phyloP scores from a whole-genome alignment of 1,140 invertebrate species.

The Lordiphosa clarofinis region DNA sequence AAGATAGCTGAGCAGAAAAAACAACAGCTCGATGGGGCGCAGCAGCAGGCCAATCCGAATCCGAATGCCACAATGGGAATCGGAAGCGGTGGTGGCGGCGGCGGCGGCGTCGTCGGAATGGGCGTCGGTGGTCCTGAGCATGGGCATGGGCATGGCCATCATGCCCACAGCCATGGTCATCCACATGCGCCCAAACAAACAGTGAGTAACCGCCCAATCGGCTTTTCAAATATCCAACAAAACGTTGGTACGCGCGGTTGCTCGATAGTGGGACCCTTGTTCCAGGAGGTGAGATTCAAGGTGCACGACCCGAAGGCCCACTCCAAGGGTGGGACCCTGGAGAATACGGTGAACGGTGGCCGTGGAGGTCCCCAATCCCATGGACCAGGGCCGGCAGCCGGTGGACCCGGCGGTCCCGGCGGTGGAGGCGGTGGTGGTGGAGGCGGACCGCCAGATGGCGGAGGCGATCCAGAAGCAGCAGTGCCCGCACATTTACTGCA shows the following conservation, averaged over 20 bases:
- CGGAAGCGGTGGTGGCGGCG: conserved; percentile 57
- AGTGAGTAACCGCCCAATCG: conserved; percentile 80
- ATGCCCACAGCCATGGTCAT: conserved; percentile 80
- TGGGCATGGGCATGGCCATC: conserved; percentile 80
- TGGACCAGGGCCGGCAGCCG: conserved; percentile 58
- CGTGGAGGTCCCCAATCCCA: conserved; percentile 82
- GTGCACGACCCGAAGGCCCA: conserved; percentile 95
- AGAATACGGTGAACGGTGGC: conserved; percentile 93
- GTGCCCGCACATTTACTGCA: conserved; percentile 88
- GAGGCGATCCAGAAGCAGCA: conserved; percentile 84
- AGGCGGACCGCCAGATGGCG: conserved; percentile 78
- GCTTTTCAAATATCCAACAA: conserved; percentile 80
- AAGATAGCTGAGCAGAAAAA: conserved; percentile 95
- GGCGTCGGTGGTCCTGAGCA: conserved; percentile 73
- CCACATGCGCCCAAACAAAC: conserved; percentile 80
- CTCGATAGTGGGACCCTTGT: conserved; percentile 88
- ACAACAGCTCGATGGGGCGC: conserved; percentile 85
- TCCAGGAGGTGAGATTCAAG: conserved; percentile 96
- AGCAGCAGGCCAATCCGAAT: conserved; percentile 81
- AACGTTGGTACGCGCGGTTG: conserved; percentile 80
- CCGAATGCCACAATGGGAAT: conserved; percentile 72
- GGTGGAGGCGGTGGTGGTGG: conserved; percentile 78
- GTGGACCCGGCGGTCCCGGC: conserved; percentile 78
- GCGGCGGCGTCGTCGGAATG: conserved; percentile 44
- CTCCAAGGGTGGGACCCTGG: conserved; percentile 92